Percentiles rank a stretch among this genome's conserved stretches.
Evolutionary conservation across 2,888 invertebrate genomes (phyloP).

Genomic region (Ormia ochracea): DNA sequence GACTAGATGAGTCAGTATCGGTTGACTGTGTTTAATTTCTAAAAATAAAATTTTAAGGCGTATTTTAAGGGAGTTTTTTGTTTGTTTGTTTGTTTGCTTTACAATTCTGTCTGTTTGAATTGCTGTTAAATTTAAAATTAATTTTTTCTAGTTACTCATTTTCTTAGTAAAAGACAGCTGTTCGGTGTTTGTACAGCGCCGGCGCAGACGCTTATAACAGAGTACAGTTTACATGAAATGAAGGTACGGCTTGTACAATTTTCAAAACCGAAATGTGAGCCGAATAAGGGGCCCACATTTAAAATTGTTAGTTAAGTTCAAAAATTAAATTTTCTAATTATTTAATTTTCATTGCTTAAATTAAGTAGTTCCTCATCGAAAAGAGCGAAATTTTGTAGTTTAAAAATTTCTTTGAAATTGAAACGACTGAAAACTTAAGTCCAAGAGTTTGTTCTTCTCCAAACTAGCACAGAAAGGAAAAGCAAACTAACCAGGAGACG

Average conservation of each 20-base stretch:
- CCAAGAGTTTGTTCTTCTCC: no score
- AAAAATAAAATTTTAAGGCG: conserved; percentile 1
- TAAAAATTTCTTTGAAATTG: no score
- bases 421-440: no score
- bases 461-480: no score
- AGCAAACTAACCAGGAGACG: no score
- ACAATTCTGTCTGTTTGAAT: conserved; percentile 22
- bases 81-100: background rate
- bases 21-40: background rate
- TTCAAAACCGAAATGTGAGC: no score
- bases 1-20: conserved; percentile 19
- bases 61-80: conserved; percentile 1
- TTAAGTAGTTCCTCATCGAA: no score
- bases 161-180: conserved; percentile 16
- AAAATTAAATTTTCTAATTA: no score
- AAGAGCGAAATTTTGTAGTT: no score
- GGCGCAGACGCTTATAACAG: conserved; percentile 26
- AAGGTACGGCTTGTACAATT: background rate
- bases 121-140: conserved; percentile 28
- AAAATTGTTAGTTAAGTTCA: no score
- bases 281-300: no score
- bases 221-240: background rate
- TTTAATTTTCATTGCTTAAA: no score
- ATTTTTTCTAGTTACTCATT: background rate
- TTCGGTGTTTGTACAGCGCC: conserved; percentile 13